Percentiles rank a stretch among this genome's conserved stretches.
Conservation (phyloP, 1,140 invertebrate genomes). For the Drosophila ambigua region DNA sequence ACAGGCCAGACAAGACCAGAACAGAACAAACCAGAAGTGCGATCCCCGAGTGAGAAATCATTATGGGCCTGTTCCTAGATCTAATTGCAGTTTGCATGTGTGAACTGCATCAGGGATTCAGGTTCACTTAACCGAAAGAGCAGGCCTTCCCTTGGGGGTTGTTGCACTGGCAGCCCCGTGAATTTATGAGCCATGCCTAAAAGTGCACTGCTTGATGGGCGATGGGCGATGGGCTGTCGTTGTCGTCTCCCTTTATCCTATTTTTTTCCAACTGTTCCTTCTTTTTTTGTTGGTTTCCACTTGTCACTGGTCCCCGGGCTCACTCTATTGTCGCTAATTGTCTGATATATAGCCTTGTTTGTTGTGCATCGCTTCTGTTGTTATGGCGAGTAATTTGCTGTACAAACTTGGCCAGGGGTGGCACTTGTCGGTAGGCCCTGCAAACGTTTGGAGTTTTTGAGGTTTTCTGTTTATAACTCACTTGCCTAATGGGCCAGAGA, state of each 20-base stretch:
- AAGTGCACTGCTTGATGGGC: constrained; percentile 58
- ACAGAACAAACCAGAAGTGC: neutral
- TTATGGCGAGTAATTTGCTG: constrained; percentile 64
- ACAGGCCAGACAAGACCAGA: neutral
- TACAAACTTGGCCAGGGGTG: constrained; percentile 47
- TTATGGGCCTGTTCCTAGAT: constrained; percentile 37
- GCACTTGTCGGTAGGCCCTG: constrained; percentile 29
- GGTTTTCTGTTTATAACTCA: constrained; percentile 10
- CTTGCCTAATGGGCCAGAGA: constrained; percentile 46
- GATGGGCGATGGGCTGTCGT: constrained; percentile 20
- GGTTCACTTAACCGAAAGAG: constrained; percentile 12
- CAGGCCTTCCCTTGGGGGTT: constrained; percentile 13
- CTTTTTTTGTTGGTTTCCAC: constrained; percentile 17
- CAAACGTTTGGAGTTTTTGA: neutral
- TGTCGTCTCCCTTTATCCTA: constrained; percentile 6
- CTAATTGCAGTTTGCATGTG: constrained; percentile 49
- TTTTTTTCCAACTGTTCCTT: constrained; percentile 11
- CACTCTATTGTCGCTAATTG: constrained; percentile 77
- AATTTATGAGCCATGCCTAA: constrained; percentile 75
- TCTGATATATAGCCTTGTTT: constrained; percentile 61
- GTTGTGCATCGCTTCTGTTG: constrained; percentile 48
- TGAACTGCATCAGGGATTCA: constrained; percentile 34
- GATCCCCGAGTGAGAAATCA: constrained; percentile 18
- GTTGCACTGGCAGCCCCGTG: constrained; percentile 49
- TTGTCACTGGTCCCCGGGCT: constrained; percentile 51